These are phyloP conservation scores for Hypomecis punctinalis DNA, from an alignment of 2,888 invertebrate species.

Conservation along the genomic window DNA sequence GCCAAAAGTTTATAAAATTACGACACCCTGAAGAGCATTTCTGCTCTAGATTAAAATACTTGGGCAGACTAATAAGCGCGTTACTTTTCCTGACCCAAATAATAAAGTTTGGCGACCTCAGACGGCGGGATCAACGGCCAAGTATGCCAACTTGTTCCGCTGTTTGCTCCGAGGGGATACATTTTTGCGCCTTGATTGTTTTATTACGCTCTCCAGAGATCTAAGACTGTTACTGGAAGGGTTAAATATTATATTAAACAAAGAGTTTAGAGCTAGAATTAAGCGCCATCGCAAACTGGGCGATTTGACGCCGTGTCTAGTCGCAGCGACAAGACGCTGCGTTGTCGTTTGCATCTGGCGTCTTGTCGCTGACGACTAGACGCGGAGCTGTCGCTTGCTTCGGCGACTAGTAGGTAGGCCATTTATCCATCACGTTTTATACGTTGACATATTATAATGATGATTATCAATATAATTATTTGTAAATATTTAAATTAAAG, in stretches of 20 bases:
- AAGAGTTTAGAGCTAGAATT: too few species aligned
- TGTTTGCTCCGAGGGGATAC: slow-evolving; percentile 24
- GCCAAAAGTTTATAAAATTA: slow-evolving; percentile 25
- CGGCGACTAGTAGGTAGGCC: too few species aligned
- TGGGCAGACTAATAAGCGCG: slow-evolving; percentile 27
- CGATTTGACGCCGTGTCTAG: too few species aligned
- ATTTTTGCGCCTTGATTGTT: slow-evolving; percentile 29
- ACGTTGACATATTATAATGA: too few species aligned
- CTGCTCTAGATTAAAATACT: slow-evolving; percentile 33
- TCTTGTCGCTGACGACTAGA: too few species aligned
- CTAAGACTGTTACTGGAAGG: slow-evolving; percentile 2
- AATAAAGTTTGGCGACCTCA: slow-evolving; percentile 35
- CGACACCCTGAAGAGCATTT: slow-evolving; percentile 20
- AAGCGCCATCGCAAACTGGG: too few species aligned
- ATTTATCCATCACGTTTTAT: too few species aligned
- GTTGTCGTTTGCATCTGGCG: too few species aligned
- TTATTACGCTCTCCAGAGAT: slow-evolving; percentile 14
- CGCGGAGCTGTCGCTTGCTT: too few species aligned
- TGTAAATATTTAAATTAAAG: too few species aligned
- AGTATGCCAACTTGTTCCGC: slow-evolving; percentile 16
- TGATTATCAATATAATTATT: too few species aligned
- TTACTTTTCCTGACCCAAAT: slow-evolving; percentile 36
- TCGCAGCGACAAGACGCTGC: too few species aligned
- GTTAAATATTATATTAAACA: neutral
- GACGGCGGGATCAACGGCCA: slow-evolving; percentile 23